These are phyloP conservation scores for Chesias legatella DNA, from an alignment of 2,888 invertebrate genomes.

Conservation along the genomic window DNA sequence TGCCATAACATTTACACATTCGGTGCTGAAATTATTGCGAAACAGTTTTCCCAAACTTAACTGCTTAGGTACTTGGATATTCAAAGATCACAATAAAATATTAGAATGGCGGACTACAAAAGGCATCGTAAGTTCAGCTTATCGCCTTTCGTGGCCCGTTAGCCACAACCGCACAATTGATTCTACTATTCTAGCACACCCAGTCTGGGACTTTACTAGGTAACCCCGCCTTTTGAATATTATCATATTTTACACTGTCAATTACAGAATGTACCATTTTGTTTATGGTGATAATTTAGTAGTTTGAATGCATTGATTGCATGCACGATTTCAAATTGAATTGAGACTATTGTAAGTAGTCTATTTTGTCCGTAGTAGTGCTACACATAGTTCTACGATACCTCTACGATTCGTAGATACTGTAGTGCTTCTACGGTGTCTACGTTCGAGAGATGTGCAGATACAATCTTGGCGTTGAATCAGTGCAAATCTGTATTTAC, in stretches of 20 bases:
- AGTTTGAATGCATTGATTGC: slow-evolving; percentile 24
- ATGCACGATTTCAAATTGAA: background rate
- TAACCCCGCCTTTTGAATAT: slow-evolving; percentile 56
- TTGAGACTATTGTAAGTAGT: background rate
- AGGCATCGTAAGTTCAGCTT: slow-evolving; percentile 70
- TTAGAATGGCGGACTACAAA: slow-evolving; percentile 54
- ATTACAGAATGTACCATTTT: slow-evolving; percentile 41
- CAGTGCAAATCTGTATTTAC: too few species aligned
- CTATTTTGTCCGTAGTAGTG: background rate
- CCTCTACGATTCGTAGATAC: background rate
- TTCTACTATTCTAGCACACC: slow-evolving; percentile 51
- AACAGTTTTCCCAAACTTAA: slow-evolving; percentile 12
- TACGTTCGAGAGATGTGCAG: too few species aligned
- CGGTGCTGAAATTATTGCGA: slow-evolving; percentile 1
- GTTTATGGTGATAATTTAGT: slow-evolving; percentile 43
- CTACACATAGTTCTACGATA: background rate
- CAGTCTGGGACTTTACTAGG: slow-evolving; percentile 49
- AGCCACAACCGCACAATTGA: slow-evolving; percentile 69
- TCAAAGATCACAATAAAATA: slow-evolving; percentile 56
- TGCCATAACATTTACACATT: background rate
- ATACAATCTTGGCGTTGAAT: too few species aligned
- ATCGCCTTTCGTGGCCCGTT: slow-evolving; percentile 67
- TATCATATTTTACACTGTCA: slow-evolving; percentile 64
- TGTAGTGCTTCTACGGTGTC: too few species aligned
- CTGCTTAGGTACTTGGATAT: slow-evolving; percentile 30